Conservation (phyloP, 2,113 vertebrate species). For the Callorhinus ursinus region DNA sequence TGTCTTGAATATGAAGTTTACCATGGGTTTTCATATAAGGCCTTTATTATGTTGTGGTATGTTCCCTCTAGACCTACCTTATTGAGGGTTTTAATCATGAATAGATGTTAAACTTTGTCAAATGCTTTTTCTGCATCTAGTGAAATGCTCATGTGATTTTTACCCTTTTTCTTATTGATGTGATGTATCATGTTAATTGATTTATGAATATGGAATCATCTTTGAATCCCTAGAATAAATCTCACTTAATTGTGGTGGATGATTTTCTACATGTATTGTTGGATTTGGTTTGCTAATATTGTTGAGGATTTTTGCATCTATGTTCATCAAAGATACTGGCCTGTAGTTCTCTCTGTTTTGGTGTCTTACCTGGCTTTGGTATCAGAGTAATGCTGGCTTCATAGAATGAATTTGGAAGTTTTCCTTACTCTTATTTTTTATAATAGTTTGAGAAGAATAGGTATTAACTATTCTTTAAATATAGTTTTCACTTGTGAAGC, state of each 20-base stretch:
- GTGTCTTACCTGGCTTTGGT: not conserved
- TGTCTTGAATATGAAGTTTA: not conserved
- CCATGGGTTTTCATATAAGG: not conserved
- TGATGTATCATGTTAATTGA: not conserved
- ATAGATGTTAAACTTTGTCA: not conserved
- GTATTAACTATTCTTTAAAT: not conserved
- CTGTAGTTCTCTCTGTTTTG: not conserved
- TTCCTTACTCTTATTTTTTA: not conserved
- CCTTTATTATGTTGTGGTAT: not conserved
- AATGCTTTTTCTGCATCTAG: not conserved
- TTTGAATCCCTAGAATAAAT: not conserved
- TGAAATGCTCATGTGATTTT: not conserved
- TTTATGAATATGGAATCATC: not conserved
- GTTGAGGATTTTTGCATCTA: not conserved
- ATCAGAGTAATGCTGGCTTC: not conserved
- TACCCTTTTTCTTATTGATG: not conserved
- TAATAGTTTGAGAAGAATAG: not conserved
- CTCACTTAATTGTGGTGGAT: not conserved
- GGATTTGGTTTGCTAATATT: not conserved
- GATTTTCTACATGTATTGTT: not conserved
- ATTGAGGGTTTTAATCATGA: not conserved
- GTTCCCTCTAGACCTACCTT: not conserved
- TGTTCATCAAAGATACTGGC: not conserved
- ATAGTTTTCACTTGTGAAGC: not conserved
- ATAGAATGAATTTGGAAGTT: not conserved